Percentiles rank a stretch among this genome's conserved stretches.
phyloP scores from a whole-genome alignment of 2,888 invertebrate species.

The Leptodirus hochenwartii region DNA sequence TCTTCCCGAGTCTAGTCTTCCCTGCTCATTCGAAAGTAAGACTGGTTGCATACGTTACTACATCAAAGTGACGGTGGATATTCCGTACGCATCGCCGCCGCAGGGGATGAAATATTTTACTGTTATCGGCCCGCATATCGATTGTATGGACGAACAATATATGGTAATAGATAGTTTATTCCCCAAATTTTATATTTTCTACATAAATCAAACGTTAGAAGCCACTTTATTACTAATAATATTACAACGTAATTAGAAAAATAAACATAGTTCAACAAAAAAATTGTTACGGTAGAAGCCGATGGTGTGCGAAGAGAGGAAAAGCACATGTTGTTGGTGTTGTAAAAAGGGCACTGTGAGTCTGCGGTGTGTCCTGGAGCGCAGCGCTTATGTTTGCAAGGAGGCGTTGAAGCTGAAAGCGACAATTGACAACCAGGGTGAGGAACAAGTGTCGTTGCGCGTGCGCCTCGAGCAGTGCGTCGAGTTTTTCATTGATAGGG shows the following conservation, averaged over 20 bases:
- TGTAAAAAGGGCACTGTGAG: slow-evolving; percentile 50
- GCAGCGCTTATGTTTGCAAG: slow-evolving; percentile 57
- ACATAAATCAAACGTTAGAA: not conserved
- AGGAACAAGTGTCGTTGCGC: slow-evolving; percentile 22
- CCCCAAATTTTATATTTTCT: no score
- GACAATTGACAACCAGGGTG: slow-evolving; percentile 47
- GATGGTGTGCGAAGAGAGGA: slow-evolving; percentile 40
- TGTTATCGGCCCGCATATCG: slow-evolving; percentile 57
- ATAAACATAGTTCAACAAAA: not conserved
- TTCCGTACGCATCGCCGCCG: slow-evolving; percentile 60
- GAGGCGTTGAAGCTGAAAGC: slow-evolving; percentile 49
- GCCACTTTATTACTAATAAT: not conserved
- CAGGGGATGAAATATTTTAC: slow-evolving; percentile 68
- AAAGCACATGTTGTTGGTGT: slow-evolving; percentile 51
- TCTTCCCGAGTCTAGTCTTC: slow-evolving; percentile 52
- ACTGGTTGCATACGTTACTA: slow-evolving; percentile 56
- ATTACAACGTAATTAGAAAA: not conserved
- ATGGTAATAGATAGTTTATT: slow-evolving; percentile 32
- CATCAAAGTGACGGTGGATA: slow-evolving; percentile 52
- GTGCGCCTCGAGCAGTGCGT: slow-evolving; percentile 38
- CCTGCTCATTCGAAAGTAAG: slow-evolving; percentile 60
- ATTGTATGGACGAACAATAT: slow-evolving; percentile 65
- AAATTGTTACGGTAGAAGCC: slow-evolving; percentile 32
- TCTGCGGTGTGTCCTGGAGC: slow-evolving; percentile 45
- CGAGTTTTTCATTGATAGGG: slow-evolving; percentile 58